phyloP scores from a whole-genome alignment of 2,888 invertebrate species.

The Cephus nigrinus region DNA sequence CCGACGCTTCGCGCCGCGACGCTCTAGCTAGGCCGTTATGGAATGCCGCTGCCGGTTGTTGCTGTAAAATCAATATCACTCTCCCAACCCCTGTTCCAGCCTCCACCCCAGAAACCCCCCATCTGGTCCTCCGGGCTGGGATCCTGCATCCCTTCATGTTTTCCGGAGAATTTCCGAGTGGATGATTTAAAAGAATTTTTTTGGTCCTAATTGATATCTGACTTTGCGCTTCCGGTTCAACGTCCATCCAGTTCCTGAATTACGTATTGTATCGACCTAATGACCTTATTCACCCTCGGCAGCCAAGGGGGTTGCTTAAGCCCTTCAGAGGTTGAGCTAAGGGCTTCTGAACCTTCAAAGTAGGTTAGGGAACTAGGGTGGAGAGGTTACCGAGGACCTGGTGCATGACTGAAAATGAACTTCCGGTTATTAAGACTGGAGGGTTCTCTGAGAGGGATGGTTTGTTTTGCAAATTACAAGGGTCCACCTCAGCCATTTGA shows the following conservation, averaged over 20 bases:
- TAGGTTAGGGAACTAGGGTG: not conserved
- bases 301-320: not conserved
- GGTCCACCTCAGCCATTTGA: not conserved
- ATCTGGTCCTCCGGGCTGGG: conserved; percentile 22
- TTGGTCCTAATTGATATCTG: not conserved
- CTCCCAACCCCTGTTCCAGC: conserved; percentile 19
- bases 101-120: conserved; percentile 7
- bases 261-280: not conserved
- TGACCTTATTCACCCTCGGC: not conserved
- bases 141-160: conserved; percentile 1
- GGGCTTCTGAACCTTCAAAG: not conserved
- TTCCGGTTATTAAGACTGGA: not conserved
- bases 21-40: conserved; percentile 37
- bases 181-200: not conserved
- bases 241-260: not conserved
- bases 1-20: not conserved
- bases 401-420: conserved; percentile 4
- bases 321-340: not conserved
- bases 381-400: not conserved
- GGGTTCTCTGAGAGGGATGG: not conserved
- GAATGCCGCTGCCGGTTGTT: conserved; percentile 55
- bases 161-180: not conserved
- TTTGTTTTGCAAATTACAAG: conserved; percentile 1
- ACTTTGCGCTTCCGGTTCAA: not conserved
- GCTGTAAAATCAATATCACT: conserved; percentile 59